A percentile compares a stretch with the other conserved stretches of the same genome.
phyloP scores from a whole-genome alignment of 2,113 vertebrate genomes.

The Festucalex cinctus region DNA sequence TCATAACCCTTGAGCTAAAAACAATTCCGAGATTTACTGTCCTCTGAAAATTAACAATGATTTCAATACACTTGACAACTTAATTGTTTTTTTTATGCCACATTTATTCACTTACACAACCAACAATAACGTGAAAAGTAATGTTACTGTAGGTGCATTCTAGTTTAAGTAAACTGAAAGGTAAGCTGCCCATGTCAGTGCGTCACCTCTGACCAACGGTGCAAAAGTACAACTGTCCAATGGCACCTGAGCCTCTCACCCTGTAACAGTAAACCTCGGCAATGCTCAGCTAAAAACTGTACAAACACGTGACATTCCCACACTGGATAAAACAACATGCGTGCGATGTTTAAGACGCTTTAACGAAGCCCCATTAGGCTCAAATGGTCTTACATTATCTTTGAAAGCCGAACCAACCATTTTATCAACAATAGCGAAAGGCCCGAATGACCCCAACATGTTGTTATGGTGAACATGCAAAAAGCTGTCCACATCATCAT shows the following conservation, averaged over 20 bases:
- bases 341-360: not conserved
- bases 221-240: slow-evolving; percentile 38
- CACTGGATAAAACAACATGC: not conserved
- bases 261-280: slow-evolving; percentile 30
- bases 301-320: slow-evolving; percentile 20
- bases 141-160: not conserved
- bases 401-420: not conserved
- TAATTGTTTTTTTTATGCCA: too few species aligned
- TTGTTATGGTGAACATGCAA: slow-evolving; percentile 18
- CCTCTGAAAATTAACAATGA: not conserved
- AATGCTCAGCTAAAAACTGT: slow-evolving; percentile 25
- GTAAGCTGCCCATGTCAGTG: slow-evolving; percentile 2
- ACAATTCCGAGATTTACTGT: not conserved
- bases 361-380: not conserved
- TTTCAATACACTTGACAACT: not conserved
- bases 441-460: not conserved
- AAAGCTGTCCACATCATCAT: not conserved
- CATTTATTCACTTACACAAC: not conserved
- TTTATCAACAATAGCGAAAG: slow-evolving; percentile 1
- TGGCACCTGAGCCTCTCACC: slow-evolving; percentile 32
- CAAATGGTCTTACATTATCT: slow-evolving; percentile 6
- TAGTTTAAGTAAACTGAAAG: not conserved
- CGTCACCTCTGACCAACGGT: slow-evolving; percentile 6
- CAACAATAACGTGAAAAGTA: not conserved
- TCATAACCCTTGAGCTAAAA: not conserved